Evolutionary conservation across 2,888 invertebrate genomes (phyloP), one percentile per base, ranked within the genome.

Genomic region (Philereme transversata): DNA sequence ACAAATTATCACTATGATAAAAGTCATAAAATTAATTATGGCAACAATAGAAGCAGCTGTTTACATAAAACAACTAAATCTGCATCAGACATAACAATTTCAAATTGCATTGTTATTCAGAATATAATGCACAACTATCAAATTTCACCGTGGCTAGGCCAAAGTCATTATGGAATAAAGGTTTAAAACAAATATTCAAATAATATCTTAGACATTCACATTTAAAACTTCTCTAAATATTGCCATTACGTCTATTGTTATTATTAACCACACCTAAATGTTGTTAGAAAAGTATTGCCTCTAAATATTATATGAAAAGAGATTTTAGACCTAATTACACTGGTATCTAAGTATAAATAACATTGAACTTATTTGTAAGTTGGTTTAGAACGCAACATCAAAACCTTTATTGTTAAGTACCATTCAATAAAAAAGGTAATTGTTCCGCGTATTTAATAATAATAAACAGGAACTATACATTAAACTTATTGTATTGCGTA

Each of bases 201-300:
- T 78, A 82, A 81, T 79, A 76, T 78, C 76, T 74, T 80, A 70
- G 75, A 82, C 77, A 82, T 72, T 74, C 75, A 79, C 74, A 83
- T 82, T 81, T 76, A 79, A 79, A 81, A 82, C 76, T 79, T 81
- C 70, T 87, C 85, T 88, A 87, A 84, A 87, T 85, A 85, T 86
- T 86, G 84, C 84, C 76, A 83, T 88, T 85, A 86, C 81, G 84
- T 77, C 86, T 90, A 90, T 88, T 87, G 87, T 90, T 87, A 86
- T 84, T 82, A 84, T 81, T 86, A 81, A 82, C 77, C 86, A 90
- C 89, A 87, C 84, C 88, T 90, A 90, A 84, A 87, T 84, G 84
- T 87, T 86, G 84, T 90, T 88, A 89, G 83, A 90, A 90, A 89
- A 88, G 87, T 90, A 90, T 88, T 88, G 89, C 88, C 87, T 87